These are phyloP conservation scores for Gasterosteus aculeatus DNA, from an alignment of 2,113 vertebrate species.

Conservation along the genomic window DNA sequence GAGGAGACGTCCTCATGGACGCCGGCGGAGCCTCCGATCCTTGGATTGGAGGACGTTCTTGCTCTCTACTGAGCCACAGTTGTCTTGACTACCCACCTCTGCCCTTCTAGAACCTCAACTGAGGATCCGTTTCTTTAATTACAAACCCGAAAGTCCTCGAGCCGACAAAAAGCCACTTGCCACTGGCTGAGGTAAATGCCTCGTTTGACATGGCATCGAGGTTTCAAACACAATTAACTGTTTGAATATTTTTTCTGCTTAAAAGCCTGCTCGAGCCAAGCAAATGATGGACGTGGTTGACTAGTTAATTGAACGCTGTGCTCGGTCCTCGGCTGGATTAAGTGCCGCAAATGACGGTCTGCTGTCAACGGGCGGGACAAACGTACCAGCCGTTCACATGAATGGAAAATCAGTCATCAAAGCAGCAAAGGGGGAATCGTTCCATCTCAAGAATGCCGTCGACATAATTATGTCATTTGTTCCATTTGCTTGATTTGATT, in stretches of 20 bases:
- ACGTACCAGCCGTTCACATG: conserved; percentile 54
- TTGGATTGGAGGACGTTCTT: too few species aligned
- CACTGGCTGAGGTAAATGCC: conserved; percentile 18
- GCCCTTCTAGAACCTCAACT: neutral
- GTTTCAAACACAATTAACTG: conserved; percentile 41
- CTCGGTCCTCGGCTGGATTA: conserved; percentile 63
- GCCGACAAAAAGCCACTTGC: neutral
- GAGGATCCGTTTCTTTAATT: neutral
- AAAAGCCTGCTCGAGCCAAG: conserved; percentile 6
- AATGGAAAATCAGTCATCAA: conserved; percentile 63
- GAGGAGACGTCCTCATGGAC: too few species aligned
- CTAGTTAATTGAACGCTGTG: conserved; percentile 76
- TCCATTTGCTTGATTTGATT: conserved; percentile 73
- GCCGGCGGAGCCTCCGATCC: too few species aligned
- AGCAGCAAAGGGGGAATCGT: conserved; percentile 51
- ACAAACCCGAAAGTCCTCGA: neutral
- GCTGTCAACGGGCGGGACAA: conserved; percentile 63
- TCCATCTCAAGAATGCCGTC: conserved; percentile 51
- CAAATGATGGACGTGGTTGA: conserved; percentile 71
- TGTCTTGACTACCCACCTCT: neutral
- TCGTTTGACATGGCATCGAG: neutral
- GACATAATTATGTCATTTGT: conserved; percentile 62
- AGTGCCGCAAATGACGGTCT: conserved; percentile 73
- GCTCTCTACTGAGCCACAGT: too few species aligned
- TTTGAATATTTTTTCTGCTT: conserved; percentile 21